Evolutionary conservation across 2,888 invertebrate genomes (phyloP), one percentile per base, ranked within the genome.

Genomic region (Cinara cedri): DNA sequence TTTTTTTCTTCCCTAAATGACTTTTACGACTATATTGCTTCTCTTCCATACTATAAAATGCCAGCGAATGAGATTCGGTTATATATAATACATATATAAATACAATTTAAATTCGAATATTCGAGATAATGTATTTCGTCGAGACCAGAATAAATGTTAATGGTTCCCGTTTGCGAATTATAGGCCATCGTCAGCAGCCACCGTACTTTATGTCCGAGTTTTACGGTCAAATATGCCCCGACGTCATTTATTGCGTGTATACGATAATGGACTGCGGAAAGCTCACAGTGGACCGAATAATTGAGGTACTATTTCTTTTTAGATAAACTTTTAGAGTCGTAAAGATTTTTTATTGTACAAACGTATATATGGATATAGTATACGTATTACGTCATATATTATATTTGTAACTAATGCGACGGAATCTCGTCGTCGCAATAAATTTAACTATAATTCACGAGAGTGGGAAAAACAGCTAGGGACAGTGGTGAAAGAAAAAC

Each of bases 241-340:
- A 68, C 57, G 57, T 49, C 46, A 68, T 76, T 68, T 68, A 68
- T 76, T 74, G 34, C 34, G 34, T 6, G 6, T 34, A 34, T 34
- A 34, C 34, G 34, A 49, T 57, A 57, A 66, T 46, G 46, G 57
- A 26, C 57, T 19, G 72, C 57, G 34, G 72, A 74, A 19, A 74
- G n/a, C 72, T 49, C 62, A 72, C 19, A 49, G 19, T 44, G 68
- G 60, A 76, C 76, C 68, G 49, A 66, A 76, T 66, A 76, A 76
- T 76, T 57, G 76, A 66, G 49, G 57, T 68, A 66, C 16, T 44
- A 49, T 76, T 68, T 68, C 57, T 34, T 57, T 60, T 57, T 57
- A 57, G 34, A 68, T 57, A 49, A 68, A 76, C 76, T 68, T 68
- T 34, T n/a, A 76, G 57, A 60, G 76, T 68, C 76, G 66, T 76